A percentile compares a stretch with the other conserved stretches of the same genome.
These are phyloP conservation scores for Xenops minutus DNA, from an alignment of 2,797 vertebrate species.

Conservation along the genomic window DNA sequence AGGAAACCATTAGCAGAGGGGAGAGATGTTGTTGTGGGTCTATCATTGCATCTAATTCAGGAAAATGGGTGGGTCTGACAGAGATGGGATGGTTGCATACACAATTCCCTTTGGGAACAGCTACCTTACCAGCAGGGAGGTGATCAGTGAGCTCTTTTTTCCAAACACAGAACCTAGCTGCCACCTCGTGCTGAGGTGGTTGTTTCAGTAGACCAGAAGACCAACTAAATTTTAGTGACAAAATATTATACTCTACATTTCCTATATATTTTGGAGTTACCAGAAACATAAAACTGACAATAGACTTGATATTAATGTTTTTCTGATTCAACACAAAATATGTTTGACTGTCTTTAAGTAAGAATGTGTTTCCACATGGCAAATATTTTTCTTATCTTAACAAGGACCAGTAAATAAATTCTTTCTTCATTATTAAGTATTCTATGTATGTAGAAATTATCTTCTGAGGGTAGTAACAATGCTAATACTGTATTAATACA, in stretches of 20 bases:
- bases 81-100: neutral
- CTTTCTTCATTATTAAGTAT: constrained; percentile 7
- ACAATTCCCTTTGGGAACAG: neutral
- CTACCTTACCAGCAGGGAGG: neutral
- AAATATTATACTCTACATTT: neutral
- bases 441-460: constrained; percentile 13
- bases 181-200: neutral
- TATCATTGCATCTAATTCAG: neutral
- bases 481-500: constrained; percentile 54
- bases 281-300: neutral
- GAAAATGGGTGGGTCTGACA: neutral
- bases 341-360: neutral
- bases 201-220: neutral
- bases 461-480: constrained; percentile 44
- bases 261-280: neutral
- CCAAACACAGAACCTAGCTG: neutral
- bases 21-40: neutral
- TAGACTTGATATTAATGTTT: constrained; percentile 29
- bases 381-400: constrained; percentile 31
- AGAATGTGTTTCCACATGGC: constrained; percentile 1
- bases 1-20: neutral
- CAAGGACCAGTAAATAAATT: constrained; percentile 27
- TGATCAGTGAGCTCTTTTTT: neutral
- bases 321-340: constrained; percentile 14
- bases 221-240: neutral